Conservation (phyloP, 2,797 vertebrate species). For the Hyperoplus lanceolatus region DNA sequence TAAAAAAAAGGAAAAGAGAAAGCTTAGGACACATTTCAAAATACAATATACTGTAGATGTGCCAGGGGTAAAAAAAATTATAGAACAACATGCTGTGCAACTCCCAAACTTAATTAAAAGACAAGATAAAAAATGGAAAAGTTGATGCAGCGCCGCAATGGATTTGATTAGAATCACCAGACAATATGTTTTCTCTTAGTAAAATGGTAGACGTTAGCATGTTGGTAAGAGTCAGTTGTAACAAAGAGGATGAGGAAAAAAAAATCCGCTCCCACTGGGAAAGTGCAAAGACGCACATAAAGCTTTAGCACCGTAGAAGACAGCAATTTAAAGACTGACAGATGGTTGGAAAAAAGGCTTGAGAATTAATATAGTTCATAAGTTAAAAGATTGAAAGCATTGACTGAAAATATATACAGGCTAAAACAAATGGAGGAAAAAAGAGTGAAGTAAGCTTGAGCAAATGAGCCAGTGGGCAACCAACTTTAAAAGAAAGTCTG, state of each 20-base stretch:
- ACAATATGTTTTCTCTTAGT: conserved; percentile 18
- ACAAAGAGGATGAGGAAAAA: conserved; percentile 2
- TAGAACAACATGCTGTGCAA: not conserved
- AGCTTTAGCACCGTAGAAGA: not conserved
- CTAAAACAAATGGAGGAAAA: not conserved
- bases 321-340: conserved; percentile 1
- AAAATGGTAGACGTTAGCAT: conserved; percentile 7
- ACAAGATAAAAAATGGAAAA: conserved; percentile 16
- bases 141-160: conserved; percentile 18
- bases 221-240: not conserved
- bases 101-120: not conserved
- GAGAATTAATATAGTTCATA: not conserved
- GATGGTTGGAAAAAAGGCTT: not conserved
- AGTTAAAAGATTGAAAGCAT: not conserved
- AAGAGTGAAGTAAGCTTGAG: not conserved
- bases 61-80: not conserved
- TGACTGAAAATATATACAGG: not conserved
- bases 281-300: conserved; percentile 2
- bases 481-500: conserved; percentile 15
- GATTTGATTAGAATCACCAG: conserved; percentile 1
- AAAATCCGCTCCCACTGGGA: conserved; percentile 8
- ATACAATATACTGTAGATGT: not conserved
- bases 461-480: conserved; percentile 1
- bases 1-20: not conserved
- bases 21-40: not conserved